Base-by-base conservation (phyloP, 2,888 invertebrate genomes). In the Pardosa pseudoannulata region DNA sequence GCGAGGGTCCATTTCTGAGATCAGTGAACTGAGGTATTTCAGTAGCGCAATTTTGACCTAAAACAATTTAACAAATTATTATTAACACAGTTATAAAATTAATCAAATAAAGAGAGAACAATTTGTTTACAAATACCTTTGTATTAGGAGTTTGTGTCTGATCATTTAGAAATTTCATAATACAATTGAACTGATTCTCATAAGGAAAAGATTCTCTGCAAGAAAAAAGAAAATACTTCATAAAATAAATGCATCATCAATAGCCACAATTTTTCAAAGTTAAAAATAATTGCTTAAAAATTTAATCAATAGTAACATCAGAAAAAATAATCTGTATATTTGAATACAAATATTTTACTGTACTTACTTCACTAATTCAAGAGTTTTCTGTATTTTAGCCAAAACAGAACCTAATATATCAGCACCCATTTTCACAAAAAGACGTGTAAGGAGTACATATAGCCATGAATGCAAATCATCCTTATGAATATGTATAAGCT, bases 341-440 rank as follows among this genome's bases (percentile, higher is more conserved):
- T n/a, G n/a, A n/a, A n/a, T n/a, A n/a, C n/a, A n/a, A n/a, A n/a
- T n/a, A n/a, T n/a, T n/a, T n/a, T n/a, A n/a, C 16, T 19, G 11
- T 19, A 74, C 89, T 89, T 90, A 94, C 94, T 94, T 93, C 89
- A 96, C 95, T 7, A 96, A 94, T 89, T 96, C 96, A 81, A 97
- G 92, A 0, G 96, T 96, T 91, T 95, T 95, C 93, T 95, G 94
- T 65, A 98, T 95, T 93, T 98, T 98, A 83, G 95, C 94, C 91
- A 97, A 96, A 89, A 98, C 96, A 0, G 98, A 98, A 81, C 96
- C 96, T 9, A 99, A 93, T 88, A 98, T 94, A 91, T 99, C 99
- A 0, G 95, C 95, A 79, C 98, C 98, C 41, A 97, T 93, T 92
- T 98, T 98, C 92, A 96, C 95, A 79, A 99, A 94, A 19, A 95